Conservation (phyloP, 1,140 invertebrate species). For the Acarapis woodi region DNA sequence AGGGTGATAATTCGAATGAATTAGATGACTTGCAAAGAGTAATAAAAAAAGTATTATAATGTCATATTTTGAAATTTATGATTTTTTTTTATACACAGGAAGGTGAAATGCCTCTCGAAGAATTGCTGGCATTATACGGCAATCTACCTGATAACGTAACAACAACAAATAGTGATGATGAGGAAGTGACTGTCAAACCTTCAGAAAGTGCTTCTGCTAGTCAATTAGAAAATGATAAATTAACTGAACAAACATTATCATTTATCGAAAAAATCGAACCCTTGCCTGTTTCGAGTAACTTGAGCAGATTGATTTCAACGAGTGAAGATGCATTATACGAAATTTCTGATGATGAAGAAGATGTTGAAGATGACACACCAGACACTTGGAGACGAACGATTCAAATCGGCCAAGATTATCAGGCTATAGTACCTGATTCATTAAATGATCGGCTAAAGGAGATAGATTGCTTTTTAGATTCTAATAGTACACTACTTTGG, state of each 20-base stretch:
- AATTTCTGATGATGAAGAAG: slow-evolving; percentile 8
- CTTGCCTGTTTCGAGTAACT: no score
- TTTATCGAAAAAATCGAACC: no score
- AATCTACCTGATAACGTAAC: slow-evolving; percentile 9
- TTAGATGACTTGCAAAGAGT: slow-evolving; percentile 58
- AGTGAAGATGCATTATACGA: slow-evolving; percentile 1
- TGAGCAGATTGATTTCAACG: no score
- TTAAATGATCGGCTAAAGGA: no score
- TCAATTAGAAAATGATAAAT: neutral
- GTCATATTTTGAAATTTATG: neutral
- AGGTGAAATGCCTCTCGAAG: slow-evolving; percentile 69
- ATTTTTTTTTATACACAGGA: slow-evolving; percentile 16
- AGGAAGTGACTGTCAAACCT: neutral
- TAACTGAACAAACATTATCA: neutral
- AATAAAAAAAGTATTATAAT: slow-evolving; percentile 11
- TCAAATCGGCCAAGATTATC: slow-evolving; percentile 79
- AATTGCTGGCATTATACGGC: slow-evolving; percentile 60
- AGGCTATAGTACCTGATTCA: slow-evolving; percentile 70
- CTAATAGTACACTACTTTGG: slow-evolving; percentile 82
- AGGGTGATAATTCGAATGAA: slow-evolving; percentile 53
- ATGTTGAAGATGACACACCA: neutral
- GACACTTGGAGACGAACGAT: slow-evolving; percentile 30
- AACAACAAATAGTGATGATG: neutral
- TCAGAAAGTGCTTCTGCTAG: neutral
- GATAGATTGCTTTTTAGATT: no score